Evolutionary conservation across 1,140 invertebrate species (phyloP), one percentile per base, ranked within the genome.

Genomic region (Ceratoteleas bidentatus): DNA sequence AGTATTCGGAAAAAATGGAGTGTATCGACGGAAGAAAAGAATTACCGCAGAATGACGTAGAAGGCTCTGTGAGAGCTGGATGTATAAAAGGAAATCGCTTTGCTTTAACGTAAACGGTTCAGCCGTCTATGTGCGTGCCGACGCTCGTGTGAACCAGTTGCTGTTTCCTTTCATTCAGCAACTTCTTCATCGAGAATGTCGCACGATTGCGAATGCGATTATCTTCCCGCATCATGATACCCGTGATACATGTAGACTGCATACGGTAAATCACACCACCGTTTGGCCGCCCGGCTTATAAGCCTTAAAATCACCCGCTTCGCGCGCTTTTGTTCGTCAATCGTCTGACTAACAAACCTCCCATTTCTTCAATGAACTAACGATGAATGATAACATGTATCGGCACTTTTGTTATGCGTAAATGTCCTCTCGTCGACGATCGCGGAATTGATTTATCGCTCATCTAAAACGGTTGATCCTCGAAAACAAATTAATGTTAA

Each of bases 161-260:
- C 85, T 86, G 87, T 87, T 90, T 90, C 89, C 89, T 89, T 90
- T 90, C 89, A 87, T 88, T 89, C 88, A 88, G 84, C 83, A 87
- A 86, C 87, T 87, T 88, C 87, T 88, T 88, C 88, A 88, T 87
- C 85, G 85, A 73, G 87, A 88, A 87, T 90, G 88, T 88, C 88
- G 86, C 88, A 87, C 87, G 87, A 89, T 89, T 88, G 80, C 81
- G 72, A 74, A 70, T 77, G 65, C 78, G 81, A 77, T 83, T 85
- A 85, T 82, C 78, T 84, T 75, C 57, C 61, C 53, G 81, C 74
- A 85, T 81, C 80, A 66, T 72, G 80, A 79, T 83, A 69, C 47
- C 68, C 66, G 75, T 54, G 81, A 78, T 83, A 79, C 75, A 83
- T 64, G 72, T 73, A 53, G 65, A 73, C 64, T 53, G 62, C 76